Evolutionary conservation across 2,113 vertebrate genomes (phyloP), one percentile per base, ranked within the genome.

Genomic region (Seriola aureovittata): DNA sequence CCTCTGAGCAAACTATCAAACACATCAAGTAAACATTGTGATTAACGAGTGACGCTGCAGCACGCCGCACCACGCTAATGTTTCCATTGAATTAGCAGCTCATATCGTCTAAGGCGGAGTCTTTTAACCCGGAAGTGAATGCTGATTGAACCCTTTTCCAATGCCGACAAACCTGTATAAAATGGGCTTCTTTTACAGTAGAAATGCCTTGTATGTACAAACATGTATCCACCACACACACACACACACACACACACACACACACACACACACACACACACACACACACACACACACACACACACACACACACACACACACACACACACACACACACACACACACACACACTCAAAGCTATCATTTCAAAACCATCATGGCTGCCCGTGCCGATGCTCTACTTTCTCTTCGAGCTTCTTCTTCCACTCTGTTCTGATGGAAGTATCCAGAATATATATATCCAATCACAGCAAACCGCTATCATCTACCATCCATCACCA

Each of bases 361-460:
- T 69, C 14, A 69, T 69, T 72, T 65, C 1, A 29, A 2, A 66
- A 69, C 69, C 66, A 63, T 80, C 42, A 29, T n/a, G 54, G 19
- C 44, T 65, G 52, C 80, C 50, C 69, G 38, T 78, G 75, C 59
- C 50, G 6, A 3, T 46, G 70, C 58, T 74, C 32, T 67, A 12
- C 55, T 84, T 86, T 25, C 50, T 79, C 38, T 77, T 74, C 48
- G 44, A 63, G 68, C 10, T 65, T 58, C 44, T 50, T 50, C 60
- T 23, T n/a, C 40, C 29, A 1, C 32, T 69, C 36, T 59, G 36
- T 76, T 79, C 70, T 60, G 2, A 29, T 75, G 36, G 19, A 79
- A 71, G 34, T 66, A 36, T 84, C 64, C 57, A 82, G 19, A 91
- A 84, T 74, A 82, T 71, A 82, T 71, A 85, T 76, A 73, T 72